Base-by-base conservation (phyloP, 64 coral and sea anemone species). In the Stichodactyla mertensii region DNA sequence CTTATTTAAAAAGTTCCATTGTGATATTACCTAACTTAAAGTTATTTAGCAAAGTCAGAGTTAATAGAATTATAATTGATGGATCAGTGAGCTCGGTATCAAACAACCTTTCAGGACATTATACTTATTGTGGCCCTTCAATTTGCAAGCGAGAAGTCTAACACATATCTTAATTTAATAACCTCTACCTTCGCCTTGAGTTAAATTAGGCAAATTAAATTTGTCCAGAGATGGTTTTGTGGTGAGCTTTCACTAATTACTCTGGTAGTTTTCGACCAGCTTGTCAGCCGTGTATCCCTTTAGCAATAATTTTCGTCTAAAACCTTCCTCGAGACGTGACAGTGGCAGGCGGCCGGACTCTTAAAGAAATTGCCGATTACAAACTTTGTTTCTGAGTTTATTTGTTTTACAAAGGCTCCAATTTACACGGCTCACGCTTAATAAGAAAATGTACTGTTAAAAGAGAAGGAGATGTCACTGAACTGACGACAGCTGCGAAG, bases 51-150 rank as follows among this genome's bases (percentile, higher is more conserved):
- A 51, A 85, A 85, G 83, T 85, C 83, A 61, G 22, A 85, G 19
- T 85, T 85, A 85, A 85, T 85, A 55, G 83, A 85, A 85, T 24
- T 85, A 54, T 58, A 85, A 85, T 85, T 85, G 55, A 45, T 85
- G 23, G 83, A 26, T 8, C 61, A 61, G 54, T 85, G 27, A 55
- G 60, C 57, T 55, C 12, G 24, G 8, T 74, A 74, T 74, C 69
- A 74, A 74, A 74, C 69, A 74, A 12, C 22, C 2, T n/a, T 59
- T 59, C 28, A 45, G 15, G 18, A 16, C 83, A 62, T 85, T 85
- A 85, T 57, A 61, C 55, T 61, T 23, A 62, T 58, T 64, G 11
- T 55, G 4, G 13, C 61, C 10, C 83, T 52, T 55, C 78, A 85
- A 85, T 61, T 85, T 85, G 83, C 19, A 61, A 85, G 83, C 83